Percentiles rank a stretch among this genome's conserved stretches.
Evolutionary conservation across 2,113 vertebrate genomes (phyloP).

Genomic region (Pagrus major): DNA sequence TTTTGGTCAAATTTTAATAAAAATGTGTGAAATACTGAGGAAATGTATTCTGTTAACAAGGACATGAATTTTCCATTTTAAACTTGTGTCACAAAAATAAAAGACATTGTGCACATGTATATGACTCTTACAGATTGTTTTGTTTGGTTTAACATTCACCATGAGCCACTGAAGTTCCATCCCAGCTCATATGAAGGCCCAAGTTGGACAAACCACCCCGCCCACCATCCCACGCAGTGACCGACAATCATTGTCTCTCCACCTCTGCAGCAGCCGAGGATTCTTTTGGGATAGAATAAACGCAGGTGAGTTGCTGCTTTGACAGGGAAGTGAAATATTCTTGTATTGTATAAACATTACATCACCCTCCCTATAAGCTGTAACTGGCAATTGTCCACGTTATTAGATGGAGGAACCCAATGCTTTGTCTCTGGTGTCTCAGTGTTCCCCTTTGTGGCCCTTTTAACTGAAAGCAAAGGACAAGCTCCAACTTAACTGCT

Average conservation of each 20-base stretch:
- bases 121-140: too few species aligned
- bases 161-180: conserved; percentile 20
- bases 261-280: conserved; percentile 64
- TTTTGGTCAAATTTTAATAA: too few species aligned
- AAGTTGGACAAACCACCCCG: background rate
- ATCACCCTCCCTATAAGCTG: conserved; percentile 78
- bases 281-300: conserved; percentile 82
- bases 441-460: background rate
- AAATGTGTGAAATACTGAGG: too few species aligned
- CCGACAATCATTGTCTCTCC: conserved; percentile 76
- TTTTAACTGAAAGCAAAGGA: background rate
- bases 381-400: conserved; percentile 79
- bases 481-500: background rate
- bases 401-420: conserved; percentile 62
- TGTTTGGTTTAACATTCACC: conserved; percentile 1
- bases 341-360: conserved; percentile 85
- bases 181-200: conserved; percentile 10
- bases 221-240: conserved; percentile 58
- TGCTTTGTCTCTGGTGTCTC: conserved; percentile 40
- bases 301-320: conserved; percentile 82
- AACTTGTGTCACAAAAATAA: too few species aligned
- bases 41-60: too few species aligned
- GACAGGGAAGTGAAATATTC: conserved; percentile 83
- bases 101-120: too few species aligned
- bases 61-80: too few species aligned